Percentiles rank a stretch among this genome's conserved stretches.
Evolutionary conservation across 1,140 invertebrate species (phyloP).

Genomic region (Drosophila melanica): DNA sequence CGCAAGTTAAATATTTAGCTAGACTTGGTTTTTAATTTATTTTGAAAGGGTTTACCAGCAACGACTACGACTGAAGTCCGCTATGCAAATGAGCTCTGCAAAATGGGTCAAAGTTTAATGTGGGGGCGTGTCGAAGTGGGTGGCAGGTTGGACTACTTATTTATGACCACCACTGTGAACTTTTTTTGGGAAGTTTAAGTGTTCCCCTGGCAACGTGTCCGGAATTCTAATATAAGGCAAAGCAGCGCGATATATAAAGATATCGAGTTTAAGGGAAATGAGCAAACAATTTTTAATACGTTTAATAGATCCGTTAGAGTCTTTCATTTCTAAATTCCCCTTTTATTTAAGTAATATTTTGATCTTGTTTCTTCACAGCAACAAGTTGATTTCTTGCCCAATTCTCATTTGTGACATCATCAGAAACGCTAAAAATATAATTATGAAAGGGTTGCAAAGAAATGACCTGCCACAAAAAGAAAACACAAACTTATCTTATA

Average conservation of each 20-base stretch:
- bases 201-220: constrained; percentile 24
- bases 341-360: not conserved
- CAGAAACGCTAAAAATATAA: constrained; percentile 18
- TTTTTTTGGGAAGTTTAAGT: constrained; percentile 32
- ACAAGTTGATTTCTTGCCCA: not conserved
- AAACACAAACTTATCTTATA: not conserved
- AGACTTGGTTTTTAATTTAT: constrained; percentile 74
- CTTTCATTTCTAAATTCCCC: no score
- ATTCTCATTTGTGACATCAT: constrained; percentile 10
- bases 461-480: not conserved
- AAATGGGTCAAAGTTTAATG: constrained; percentile 72
- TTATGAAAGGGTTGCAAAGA: constrained; percentile 56
- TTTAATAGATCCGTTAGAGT: no score
- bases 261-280: not conserved
- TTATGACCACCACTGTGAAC: constrained; percentile 47
- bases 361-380: not conserved
- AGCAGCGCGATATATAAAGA: not conserved
- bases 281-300: no score
- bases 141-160: constrained; percentile 38
- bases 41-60: constrained; percentile 56
- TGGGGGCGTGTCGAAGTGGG: constrained; percentile 46
- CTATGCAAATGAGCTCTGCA: constrained; percentile 66
- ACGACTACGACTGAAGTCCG: constrained; percentile 11
- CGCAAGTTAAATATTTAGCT: constrained; percentile 70
- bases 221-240: constrained; percentile 21